Conservation (phyloP, 2,113 vertebrate genomes). For the Cariama cristata region DNA sequence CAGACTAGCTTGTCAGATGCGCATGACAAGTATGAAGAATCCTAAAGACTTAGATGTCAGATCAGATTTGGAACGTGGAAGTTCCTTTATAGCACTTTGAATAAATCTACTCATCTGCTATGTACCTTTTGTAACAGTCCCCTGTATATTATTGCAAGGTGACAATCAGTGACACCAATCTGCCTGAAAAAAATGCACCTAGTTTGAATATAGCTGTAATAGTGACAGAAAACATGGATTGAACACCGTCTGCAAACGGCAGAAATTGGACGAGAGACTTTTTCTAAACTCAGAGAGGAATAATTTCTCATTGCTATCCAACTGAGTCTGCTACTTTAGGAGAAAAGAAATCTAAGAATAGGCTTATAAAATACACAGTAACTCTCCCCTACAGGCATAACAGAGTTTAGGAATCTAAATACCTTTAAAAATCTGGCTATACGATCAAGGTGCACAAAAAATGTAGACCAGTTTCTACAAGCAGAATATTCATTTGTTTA, state of each 20-base stretch:
- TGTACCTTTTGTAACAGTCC: background rate
- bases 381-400: background rate
- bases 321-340: background rate
- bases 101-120: background rate
- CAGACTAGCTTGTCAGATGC: background rate
- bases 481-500: background rate
- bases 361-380: background rate
- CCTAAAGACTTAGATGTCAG: rapidly evolving
- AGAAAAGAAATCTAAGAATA: slow-evolving; percentile 26
- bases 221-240: background rate
- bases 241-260: background rate
- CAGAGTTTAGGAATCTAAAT: background rate
- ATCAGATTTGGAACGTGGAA: background rate
- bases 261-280: background rate
- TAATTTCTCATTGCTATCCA: slow-evolving; percentile 3
- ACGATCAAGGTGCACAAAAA: background rate
- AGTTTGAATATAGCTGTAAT: background rate
- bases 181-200: background rate
- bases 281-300: background rate
- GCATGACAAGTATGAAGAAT: background rate
- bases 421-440: background rate
- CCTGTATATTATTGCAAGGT: background rate
- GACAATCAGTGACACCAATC: background rate
- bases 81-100: background rate
- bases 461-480: background rate